Evolutionary conservation across 2,113 vertebrate genomes (phyloP).

Genomic region (Andinoacara biseriatus): DNA sequence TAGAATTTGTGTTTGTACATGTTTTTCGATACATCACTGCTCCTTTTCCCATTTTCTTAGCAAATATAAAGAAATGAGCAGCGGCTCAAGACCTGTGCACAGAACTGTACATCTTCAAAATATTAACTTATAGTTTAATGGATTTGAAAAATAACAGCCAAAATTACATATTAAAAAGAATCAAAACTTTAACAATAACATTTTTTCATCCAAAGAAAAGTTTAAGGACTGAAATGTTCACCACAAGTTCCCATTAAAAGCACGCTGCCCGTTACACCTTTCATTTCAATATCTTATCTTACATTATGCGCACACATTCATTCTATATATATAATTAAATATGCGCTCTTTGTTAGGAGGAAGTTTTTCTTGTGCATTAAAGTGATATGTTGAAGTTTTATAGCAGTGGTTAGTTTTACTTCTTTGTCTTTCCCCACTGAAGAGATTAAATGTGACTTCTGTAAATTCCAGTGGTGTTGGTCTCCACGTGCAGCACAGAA

Average conservation of each 20-base stretch:
- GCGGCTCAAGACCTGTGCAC: not conserved
- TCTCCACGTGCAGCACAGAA: not conserved
- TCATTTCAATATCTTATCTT: no score
- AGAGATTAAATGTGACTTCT: not conserved
- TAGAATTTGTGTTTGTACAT: not conserved
- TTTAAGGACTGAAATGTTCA: not conserved
- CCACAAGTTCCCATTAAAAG: no score
- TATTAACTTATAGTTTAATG: not conserved
- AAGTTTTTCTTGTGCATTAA: not conserved
- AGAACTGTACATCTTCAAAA: not conserved
- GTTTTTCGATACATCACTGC: not conserved
- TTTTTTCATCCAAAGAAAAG: not conserved
- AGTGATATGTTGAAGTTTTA: not conserved
- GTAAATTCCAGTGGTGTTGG: not conserved
- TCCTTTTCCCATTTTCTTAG: not conserved
- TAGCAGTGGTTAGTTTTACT: not conserved
- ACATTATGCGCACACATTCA: no score
- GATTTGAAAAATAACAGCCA: not conserved
- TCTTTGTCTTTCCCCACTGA: not conserved
- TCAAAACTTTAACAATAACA: not conserved
- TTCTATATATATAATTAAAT: not conserved
- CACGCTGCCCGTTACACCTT: no score
- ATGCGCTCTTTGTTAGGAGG: not conserved
- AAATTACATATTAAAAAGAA: not conserved
- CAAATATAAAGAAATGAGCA: not conserved